A percentile compares a stretch with the other conserved stretches of the same genome.
phyloP scores from a whole-genome alignment of 2,113 vertebrate genomes.

The Thermophis baileyi region DNA sequence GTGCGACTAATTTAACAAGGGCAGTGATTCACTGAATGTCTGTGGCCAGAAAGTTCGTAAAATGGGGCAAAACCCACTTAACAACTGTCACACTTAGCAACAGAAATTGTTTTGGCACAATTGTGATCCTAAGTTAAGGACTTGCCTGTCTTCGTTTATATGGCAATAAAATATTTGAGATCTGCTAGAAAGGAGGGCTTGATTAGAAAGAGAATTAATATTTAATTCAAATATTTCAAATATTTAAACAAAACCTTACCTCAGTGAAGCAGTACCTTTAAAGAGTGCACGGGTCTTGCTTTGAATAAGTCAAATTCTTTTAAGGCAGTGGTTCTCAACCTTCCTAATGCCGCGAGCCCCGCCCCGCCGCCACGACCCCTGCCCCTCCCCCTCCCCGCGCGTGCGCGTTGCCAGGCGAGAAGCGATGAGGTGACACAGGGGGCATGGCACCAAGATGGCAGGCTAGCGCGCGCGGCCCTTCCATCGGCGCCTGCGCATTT shows the following conservation, averaged over 20 bases:
- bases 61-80: not conserved
- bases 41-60: not conserved
- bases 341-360: too few relatives aligned
- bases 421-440: too few relatives aligned
- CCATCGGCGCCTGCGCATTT: too few relatives aligned
- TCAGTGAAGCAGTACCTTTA: not conserved
- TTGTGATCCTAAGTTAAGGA: not conserved
- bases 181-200: not conserved
- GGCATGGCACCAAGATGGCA: too few relatives aligned
- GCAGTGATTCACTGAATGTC: not conserved
- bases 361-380: too few relatives aligned
- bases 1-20: not conserved
- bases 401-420: too few relatives aligned
- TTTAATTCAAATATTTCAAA: not conserved
- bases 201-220: not conserved
- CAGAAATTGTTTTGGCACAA: not conserved
- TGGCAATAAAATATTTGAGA: slow-evolving; percentile 2
- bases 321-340: too few relatives aligned
- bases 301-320: not conserved
- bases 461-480: too few relatives aligned
- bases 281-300: not conserved
- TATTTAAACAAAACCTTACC: not conserved
- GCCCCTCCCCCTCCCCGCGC: too few relatives aligned
- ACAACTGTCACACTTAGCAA: not conserved
- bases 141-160: not conserved